These are phyloP conservation scores for Drosophila merina DNA, from an alignment of 2,888 invertebrate genomes.

Conservation along the genomic window DNA sequence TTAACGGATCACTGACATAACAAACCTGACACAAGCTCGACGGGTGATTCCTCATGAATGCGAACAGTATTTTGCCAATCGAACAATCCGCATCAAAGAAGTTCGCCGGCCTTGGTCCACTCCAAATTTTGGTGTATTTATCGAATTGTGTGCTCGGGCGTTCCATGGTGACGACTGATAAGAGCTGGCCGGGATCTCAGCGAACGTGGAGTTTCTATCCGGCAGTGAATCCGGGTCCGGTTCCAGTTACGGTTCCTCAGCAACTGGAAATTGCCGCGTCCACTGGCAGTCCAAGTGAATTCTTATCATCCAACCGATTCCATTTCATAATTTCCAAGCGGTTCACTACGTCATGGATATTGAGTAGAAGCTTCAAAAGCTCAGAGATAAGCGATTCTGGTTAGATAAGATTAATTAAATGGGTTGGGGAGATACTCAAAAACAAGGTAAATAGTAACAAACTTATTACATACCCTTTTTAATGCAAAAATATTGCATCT, in stretches of 20 bases:
- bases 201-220: constrained; percentile 17
- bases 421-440: background rate
- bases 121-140: constrained; percentile 81
- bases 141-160: constrained; percentile 73
- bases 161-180: constrained; percentile 73
- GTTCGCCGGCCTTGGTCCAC: constrained; percentile 76
- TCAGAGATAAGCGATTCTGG: constrained; percentile 35
- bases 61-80: constrained; percentile 79
- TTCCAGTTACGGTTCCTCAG: constrained; percentile 53
- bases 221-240: constrained; percentile 26
- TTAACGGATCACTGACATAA: too few species aligned
- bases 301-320: constrained; percentile 48
- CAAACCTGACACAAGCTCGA: constrained; percentile 75
- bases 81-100: constrained; percentile 81
- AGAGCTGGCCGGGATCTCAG: constrained; percentile 36
- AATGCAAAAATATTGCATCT: background rate
- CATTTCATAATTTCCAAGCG: constrained; percentile 46
- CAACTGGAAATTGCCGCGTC: constrained; percentile 51
- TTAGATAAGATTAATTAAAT: constrained; percentile 43
- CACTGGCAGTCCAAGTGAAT: constrained; percentile 21
- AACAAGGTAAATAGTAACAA: background rate
- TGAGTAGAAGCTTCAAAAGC: constrained; percentile 47
- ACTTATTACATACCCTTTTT: constrained; percentile 1
- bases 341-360: constrained; percentile 61
- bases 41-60: constrained; percentile 80